phyloP scores from a whole-genome alignment of 2,797 vertebrate species.

The Pseudotriccus pelzelni region DNA sequence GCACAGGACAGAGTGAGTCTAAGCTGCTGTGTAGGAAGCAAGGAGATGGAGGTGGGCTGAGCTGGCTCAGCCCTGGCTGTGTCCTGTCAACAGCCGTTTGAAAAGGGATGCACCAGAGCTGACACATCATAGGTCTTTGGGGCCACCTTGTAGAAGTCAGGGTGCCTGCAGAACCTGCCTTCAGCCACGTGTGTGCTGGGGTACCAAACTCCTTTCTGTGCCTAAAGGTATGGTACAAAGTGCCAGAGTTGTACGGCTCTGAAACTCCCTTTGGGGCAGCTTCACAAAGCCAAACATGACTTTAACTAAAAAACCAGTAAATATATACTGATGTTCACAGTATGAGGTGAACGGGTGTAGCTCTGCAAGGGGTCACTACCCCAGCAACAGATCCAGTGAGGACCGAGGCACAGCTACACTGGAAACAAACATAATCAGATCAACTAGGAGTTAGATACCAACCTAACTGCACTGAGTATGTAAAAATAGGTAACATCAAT shows the following conservation, averaged over 20 bases:
- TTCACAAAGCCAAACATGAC: background rate
- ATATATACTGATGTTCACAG: background rate
- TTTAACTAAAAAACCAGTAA: background rate
- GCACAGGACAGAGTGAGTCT: background rate
- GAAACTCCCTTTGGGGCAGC: background rate
- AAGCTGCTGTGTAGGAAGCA: constrained; percentile 27
- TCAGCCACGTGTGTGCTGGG: background rate
- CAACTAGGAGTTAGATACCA: background rate
- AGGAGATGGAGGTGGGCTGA: background rate
- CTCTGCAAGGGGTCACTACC: background rate
- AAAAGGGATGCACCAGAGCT: background rate
- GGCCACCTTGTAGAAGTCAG: background rate
- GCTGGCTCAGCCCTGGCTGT: background rate
- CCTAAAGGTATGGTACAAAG: background rate
- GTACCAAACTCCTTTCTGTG: background rate
- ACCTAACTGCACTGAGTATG: background rate
- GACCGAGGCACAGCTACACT: background rate
- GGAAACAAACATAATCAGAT: background rate
- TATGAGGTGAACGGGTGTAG: background rate
- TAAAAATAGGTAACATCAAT: background rate
- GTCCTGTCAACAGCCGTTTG: background rate
- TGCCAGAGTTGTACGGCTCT: background rate
- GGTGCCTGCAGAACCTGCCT: background rate
- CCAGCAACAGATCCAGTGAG: fast-evolving
- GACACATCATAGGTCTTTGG: fast-evolving